Evolutionary conservation across 2,113 vertebrate species (phyloP).

Genomic region (Felis chaus): DNA sequence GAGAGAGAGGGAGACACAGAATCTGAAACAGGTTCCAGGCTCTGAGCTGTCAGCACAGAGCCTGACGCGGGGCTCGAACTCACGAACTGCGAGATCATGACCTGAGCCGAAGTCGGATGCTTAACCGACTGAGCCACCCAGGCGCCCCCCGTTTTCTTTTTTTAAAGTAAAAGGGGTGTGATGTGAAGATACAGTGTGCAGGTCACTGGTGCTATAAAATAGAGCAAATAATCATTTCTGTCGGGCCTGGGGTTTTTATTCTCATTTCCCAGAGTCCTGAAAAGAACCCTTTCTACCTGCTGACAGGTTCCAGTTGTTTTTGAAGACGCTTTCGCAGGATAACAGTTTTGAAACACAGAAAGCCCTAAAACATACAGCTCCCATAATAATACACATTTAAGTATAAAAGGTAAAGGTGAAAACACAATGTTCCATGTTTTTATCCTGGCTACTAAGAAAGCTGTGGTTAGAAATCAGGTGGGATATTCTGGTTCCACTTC

Average conservation of each 20-base stretch:
- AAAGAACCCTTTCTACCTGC: not conserved
- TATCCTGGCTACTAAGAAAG: not conserved
- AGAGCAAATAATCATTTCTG: not conserved
- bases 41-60: too few relatives aligned
- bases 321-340: not conserved
- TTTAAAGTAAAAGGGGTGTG: not conserved
- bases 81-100: too few relatives aligned
- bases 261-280: not conserved
- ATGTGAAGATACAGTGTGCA: not conserved
- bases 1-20: too few relatives aligned
- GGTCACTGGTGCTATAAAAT: not conserved
- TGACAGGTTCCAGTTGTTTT: not conserved
- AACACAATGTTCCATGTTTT: not conserved
- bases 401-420: not conserved
- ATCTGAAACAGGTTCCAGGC: too few relatives aligned
- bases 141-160: not conserved
- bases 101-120: too few relatives aligned
- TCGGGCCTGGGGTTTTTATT: not conserved
- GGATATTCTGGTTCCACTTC: not conserved
- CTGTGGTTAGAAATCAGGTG: not conserved
- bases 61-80: too few relatives aligned
- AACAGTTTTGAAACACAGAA: constrained; percentile 19
- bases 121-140: too few relatives aligned
- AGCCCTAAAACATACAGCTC: not conserved
- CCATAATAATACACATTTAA: not conserved